Evolutionary conservation across 1,140 invertebrate species (phyloP).

Genomic region (Eulimnadia texana): DNA sequence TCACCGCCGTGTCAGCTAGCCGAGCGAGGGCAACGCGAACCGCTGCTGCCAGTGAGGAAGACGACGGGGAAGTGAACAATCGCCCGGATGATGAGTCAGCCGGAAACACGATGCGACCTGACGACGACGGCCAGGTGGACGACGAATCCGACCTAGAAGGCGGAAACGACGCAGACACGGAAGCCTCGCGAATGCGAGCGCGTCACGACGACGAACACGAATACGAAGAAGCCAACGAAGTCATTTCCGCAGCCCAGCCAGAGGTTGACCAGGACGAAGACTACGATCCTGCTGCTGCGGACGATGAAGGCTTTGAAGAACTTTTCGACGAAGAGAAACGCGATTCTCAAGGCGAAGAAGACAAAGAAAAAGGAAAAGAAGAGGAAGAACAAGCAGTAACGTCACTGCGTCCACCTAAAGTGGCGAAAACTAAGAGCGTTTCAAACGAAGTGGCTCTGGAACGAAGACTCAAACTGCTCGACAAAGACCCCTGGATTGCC

Average conservation of each 20-base stretch:
- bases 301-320: conserved; percentile 18
- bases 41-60: conserved; percentile 25
- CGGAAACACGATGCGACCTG: conserved; percentile 43
- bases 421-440: not conserved
- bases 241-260: conserved; percentile 18
- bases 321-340: conserved; percentile 4
- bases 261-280: conserved; percentile 27
- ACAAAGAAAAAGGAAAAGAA: conserved; percentile 27
- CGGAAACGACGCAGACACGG: conserved; percentile 35
- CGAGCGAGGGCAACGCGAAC: conserved; percentile 1
- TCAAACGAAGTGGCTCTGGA: not conserved
- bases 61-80: conserved; percentile 24
- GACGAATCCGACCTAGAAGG: conserved; percentile 22
- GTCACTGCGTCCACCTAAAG: not conserved
- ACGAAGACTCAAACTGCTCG: conserved; percentile 20
- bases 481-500: conserved; percentile 32
- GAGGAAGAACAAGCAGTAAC: conserved; percentile 28
- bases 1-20: not conserved
- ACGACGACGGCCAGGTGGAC: conserved; percentile 40
- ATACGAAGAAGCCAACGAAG: conserved; percentile 11
- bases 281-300: conserved; percentile 29
- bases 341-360: conserved; percentile 20
- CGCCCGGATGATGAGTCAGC: conserved; percentile 33
- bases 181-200: not conserved
- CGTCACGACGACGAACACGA: conserved; percentile 14